phyloP scores from a whole-genome alignment of 2,797 vertebrate species.

The Antrozous pallidus region DNA sequence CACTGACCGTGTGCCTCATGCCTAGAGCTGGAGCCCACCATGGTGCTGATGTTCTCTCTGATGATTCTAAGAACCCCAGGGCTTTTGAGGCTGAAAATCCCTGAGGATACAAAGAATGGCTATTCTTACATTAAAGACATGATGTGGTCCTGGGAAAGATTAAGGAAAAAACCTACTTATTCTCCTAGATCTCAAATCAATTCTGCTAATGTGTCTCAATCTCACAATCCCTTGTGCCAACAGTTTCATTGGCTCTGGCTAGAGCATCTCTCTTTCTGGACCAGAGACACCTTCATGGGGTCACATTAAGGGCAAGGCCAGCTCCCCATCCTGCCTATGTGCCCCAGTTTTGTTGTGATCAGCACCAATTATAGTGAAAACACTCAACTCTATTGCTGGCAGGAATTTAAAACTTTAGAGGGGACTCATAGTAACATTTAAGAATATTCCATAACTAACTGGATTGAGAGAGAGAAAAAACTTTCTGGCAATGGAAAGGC shows the following conservation, averaged over 20 bases:
- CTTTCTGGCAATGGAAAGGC: not conserved
- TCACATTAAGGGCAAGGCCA: not conserved
- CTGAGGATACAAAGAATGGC: not conserved
- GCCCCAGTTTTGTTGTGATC: not conserved
- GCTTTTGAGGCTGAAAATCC: not conserved
- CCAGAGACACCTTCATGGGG: not conserved
- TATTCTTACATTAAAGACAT: not conserved
- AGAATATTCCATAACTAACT: not conserved
- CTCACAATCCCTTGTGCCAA: not conserved
- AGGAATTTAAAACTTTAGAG: not conserved
- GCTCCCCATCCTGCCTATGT: not conserved
- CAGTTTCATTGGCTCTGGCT: not conserved
- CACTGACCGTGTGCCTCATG: not conserved
- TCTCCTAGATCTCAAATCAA: not conserved
- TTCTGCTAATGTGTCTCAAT: not conserved
- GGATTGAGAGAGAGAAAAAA: not conserved
- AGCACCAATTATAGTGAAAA: not conserved
- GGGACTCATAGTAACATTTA: not conserved
- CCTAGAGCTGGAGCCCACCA: no score
- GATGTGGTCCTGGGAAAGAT: not conserved
- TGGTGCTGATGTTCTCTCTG: not conserved
- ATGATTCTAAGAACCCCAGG: accelerated
- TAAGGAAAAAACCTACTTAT: not conserved
- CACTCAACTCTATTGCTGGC: not conserved
- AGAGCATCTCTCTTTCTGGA: not conserved